A percentile compares a stretch with the other conserved stretches of the same genome.
phyloP scores from a whole-genome alignment of 2,888 invertebrate genomes.

The Tolmerus cingulatus region DNA sequence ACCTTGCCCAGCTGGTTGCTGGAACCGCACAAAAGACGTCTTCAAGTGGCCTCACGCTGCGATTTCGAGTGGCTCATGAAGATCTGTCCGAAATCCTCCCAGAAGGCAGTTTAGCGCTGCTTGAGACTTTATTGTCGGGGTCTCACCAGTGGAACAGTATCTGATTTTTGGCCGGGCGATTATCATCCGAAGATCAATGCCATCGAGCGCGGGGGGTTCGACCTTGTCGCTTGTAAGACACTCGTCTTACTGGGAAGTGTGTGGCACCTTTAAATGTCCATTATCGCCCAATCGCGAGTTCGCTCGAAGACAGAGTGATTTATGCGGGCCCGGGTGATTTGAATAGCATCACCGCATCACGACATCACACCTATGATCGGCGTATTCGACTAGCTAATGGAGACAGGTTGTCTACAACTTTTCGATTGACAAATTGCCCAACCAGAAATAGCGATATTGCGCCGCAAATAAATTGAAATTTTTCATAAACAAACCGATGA shows the following conservation, averaged over 20 bases:
- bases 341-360: not conserved
- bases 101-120: not conserved
- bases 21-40: not conserved
- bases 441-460: not conserved
- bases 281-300: not conserved
- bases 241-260: not conserved
- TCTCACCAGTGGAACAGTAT: not conserved
- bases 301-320: not conserved
- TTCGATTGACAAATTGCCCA: not conserved
- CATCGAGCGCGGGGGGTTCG: not conserved
- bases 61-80: constrained; percentile 23
- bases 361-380: not conserved
- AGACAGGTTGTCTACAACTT: constrained; percentile 18
- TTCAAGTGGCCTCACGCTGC: constrained; percentile 11
- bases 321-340: not conserved
- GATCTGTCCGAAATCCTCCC: not conserved
- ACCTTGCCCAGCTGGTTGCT: not conserved
- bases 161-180: not conserved
- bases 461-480: not conserved
- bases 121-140: not conserved
- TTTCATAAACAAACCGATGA: not conserved
- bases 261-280: not conserved
- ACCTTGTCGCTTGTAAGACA: not conserved
- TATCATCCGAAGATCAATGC: constrained; percentile 5
- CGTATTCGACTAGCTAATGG: not conserved